These are phyloP conservation scores for Phrynosoma blainvillii DNA, from an alignment of 2,113 vertebrate genomes.

Conservation along the genomic window DNA sequence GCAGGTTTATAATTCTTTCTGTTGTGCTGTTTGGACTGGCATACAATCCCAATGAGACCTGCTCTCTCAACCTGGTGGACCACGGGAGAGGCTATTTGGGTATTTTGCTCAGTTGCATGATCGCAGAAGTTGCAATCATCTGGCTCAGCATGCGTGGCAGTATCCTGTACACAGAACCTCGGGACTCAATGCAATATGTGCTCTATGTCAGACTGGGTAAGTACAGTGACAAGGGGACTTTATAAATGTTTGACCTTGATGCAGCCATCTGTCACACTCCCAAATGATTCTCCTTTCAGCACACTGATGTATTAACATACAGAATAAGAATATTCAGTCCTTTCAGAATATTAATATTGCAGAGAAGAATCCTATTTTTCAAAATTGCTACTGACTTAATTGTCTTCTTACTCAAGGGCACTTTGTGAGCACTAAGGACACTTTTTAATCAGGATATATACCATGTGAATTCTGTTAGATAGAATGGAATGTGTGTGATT, in stretches of 20 bases:
- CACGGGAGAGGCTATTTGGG: constrained; percentile 97
- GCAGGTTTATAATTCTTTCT: constrained; percentile 96
- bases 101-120: constrained; percentile 97
- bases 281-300: constrained; percentile 42
- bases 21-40: constrained; percentile 97
- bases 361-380: neutral
- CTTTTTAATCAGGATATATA: neutral
- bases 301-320: constrained; percentile 17
- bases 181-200: constrained; percentile 98
- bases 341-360: neutral
- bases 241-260: constrained; percentile 49
- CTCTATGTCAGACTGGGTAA: constrained; percentile 97
- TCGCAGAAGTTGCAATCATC: constrained; percentile 98
- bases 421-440: neutral
- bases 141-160: constrained; percentile 99
- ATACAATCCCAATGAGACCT: constrained; percentile 91
- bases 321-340: constrained; percentile 1
- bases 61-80: constrained; percentile 95
- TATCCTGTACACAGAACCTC: constrained; percentile 97
- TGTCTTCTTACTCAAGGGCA: neutral
- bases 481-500: neutral
- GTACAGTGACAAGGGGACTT: constrained; percentile 61
- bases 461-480: neutral
- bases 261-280: constrained; percentile 14
- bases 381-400: neutral